A percentile compares a stretch with the other conserved stretches of the same genome.
These are phyloP conservation scores for Hippoglossus hippoglossus DNA, from an alignment of 2,797 vertebrate species.

Conservation along the genomic window DNA sequence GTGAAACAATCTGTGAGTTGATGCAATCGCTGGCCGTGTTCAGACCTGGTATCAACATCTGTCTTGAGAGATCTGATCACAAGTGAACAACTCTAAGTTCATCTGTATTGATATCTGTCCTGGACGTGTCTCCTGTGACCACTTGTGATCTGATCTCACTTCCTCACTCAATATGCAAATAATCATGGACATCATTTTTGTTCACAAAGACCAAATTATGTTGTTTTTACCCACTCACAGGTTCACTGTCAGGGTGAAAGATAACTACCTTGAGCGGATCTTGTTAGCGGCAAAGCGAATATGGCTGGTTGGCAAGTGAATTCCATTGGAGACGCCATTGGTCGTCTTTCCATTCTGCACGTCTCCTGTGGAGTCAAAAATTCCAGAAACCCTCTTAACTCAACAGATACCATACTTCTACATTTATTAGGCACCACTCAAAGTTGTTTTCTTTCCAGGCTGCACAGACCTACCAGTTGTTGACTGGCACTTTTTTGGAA, in stretches of 20 bases:
- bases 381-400: constrained; percentile 19
- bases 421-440: not conserved
- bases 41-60: too few relatives aligned
- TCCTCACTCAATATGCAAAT: too few relatives aligned
- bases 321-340: constrained; percentile 92
- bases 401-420: not conserved
- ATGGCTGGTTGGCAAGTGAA: constrained; percentile 91
- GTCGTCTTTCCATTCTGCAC: constrained; percentile 95
- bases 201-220: too few relatives aligned
- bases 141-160: too few relatives aligned
- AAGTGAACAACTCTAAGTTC: too few relatives aligned
- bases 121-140: too few relatives aligned
- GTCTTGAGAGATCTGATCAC: too few relatives aligned
- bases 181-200: too few relatives aligned
- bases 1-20: not conserved
- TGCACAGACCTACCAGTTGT: constrained; percentile 84
- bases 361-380: constrained; percentile 78
- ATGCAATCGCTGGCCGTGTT: not conserved
- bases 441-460: not conserved
- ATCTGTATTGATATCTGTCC: too few relatives aligned
- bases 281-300: constrained; percentile 87
- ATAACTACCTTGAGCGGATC: constrained; percentile 83
- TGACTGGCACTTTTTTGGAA: constrained; percentile 93
- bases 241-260: not conserved
- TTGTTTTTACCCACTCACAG: too few relatives aligned